A percentile compares a stretch with the other conserved stretches of the same genome.
Evolutionary conservation across 2,113 vertebrate genomes (phyloP).

Genomic region (Chamaetylas fuelleborni): DNA sequence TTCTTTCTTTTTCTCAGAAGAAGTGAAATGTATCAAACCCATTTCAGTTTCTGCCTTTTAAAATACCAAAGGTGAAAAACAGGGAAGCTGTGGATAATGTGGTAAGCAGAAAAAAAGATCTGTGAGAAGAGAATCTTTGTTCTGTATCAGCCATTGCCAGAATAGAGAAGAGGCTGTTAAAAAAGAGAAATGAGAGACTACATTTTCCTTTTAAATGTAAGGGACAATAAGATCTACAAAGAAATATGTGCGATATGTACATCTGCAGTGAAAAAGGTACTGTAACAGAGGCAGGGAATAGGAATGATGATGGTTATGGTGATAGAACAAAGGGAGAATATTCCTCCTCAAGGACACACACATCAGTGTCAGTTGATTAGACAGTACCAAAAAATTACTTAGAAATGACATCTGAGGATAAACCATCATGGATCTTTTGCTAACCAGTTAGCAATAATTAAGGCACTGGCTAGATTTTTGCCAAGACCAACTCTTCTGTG

Average conservation of each 20-base stretch:
- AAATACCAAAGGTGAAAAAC: constrained; percentile 4
- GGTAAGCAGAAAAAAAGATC: neutral
- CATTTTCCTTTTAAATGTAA: neutral
- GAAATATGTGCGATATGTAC: neutral
- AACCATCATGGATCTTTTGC: neutral
- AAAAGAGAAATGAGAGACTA: neutral
- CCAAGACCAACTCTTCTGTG: neutral
- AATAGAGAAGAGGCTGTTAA: neutral
- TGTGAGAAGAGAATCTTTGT: neutral
- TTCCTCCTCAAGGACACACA: neutral
- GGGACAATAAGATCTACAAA: neutral
- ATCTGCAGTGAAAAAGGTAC: neutral
- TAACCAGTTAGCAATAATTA: neutral
- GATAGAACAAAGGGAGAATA: neutral
- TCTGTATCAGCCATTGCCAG: neutral
- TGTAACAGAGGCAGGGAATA: neutral
- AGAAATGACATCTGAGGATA: neutral
- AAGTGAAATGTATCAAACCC: constrained; percentile 38
- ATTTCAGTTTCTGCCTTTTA: constrained; percentile 22
- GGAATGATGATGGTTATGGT: neutral
- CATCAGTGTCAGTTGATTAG: neutral
- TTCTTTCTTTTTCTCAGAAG: neutral
- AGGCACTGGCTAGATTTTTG: neutral
- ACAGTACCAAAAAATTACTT: neutral
- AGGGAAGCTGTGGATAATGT: neutral